These are phyloP conservation scores for Syrista parreyssii DNA, from an alignment of 2,888 invertebrate genomes.

Conservation along the genomic window DNA sequence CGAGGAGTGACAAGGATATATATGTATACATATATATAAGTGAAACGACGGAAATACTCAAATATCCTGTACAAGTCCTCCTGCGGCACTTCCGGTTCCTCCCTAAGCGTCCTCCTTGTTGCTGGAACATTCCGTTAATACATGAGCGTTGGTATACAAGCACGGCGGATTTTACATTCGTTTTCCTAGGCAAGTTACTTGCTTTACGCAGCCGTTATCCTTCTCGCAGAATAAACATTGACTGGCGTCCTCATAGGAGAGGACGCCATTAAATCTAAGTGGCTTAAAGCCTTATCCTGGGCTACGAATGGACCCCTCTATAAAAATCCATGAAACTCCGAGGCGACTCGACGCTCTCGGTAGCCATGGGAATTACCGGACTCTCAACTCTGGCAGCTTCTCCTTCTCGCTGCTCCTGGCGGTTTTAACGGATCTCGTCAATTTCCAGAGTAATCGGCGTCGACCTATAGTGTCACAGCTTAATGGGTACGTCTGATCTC, in stretches of 20 bases:
- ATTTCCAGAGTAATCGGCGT: constrained; percentile 26
- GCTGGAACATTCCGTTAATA: neutral
- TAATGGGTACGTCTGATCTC: neutral
- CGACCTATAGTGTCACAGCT: neutral
- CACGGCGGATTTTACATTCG: neutral
- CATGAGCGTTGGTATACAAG: neutral
- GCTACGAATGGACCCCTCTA: constrained; percentile 42
- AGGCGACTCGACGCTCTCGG: neutral
- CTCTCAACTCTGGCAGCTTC: constrained; percentile 39
- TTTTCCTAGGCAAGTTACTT: neutral
- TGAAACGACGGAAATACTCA: neutral
- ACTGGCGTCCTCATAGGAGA: neutral
- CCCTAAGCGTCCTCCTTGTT: neutral
- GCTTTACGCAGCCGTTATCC: neutral
- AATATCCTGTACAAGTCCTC: neutral
- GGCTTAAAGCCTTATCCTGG: constrained; percentile 54
- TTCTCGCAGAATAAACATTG: neutral
- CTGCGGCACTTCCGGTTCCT: neutral
- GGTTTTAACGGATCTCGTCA: constrained; percentile 17
- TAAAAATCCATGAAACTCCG: constrained; percentile 57
- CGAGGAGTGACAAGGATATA: neutral
- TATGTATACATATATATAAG: neutral
- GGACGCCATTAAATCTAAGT: constrained; percentile 60
- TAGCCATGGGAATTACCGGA: constrained; percentile 23
- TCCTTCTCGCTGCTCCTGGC: constrained; percentile 9